phyloP scores from a whole-genome alignment of 1,140 invertebrate species.

The Yoshiicerus persimilis region DNA sequence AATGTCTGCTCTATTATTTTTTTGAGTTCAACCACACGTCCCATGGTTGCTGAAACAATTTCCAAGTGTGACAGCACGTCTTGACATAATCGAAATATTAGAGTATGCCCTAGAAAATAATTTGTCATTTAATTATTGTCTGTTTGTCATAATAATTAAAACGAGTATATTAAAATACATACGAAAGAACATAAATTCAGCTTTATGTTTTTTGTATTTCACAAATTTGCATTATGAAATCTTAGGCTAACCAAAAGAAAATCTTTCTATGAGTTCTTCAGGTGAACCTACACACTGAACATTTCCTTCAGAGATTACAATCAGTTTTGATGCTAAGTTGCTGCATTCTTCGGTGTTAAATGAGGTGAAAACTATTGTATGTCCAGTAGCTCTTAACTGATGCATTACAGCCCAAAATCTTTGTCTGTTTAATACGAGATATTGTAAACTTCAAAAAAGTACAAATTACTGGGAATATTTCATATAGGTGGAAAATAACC shows the following conservation, averaged over 20 bases:
- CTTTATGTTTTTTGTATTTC: background rate
- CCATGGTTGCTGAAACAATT: slow-evolving; percentile 10
- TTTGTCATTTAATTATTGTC: too few relatives aligned
- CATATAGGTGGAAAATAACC: too few relatives aligned
- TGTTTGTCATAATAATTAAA: too few relatives aligned
- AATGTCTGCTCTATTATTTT: slow-evolving; percentile 6
- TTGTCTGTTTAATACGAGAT: background rate
- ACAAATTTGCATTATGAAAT: background rate
- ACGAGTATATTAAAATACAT: too few relatives aligned
- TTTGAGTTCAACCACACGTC: slow-evolving; percentile 27
- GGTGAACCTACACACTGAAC: slow-evolving; percentile 41
- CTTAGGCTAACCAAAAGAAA: slow-evolving; percentile 23
- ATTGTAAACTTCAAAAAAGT: too few relatives aligned
- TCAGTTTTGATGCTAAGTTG: background rate
- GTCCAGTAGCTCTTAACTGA: background rate
- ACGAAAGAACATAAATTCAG: too few relatives aligned
- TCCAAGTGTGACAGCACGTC: slow-evolving; percentile 28
- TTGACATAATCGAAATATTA: slow-evolving; percentile 20
- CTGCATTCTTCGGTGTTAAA: slow-evolving; percentile 34
- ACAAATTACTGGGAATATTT: too few relatives aligned
- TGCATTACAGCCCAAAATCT: slow-evolving; percentile 37
- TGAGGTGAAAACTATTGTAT: slow-evolving; percentile 38
- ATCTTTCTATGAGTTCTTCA: background rate
- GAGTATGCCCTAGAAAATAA: slow-evolving; percentile 6
- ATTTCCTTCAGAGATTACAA: slow-evolving; percentile 40